These are phyloP conservation scores for Ophthalmolycus amberensis DNA, from an alignment of 2,113 vertebrate genomes.

Conservation along the genomic window DNA sequence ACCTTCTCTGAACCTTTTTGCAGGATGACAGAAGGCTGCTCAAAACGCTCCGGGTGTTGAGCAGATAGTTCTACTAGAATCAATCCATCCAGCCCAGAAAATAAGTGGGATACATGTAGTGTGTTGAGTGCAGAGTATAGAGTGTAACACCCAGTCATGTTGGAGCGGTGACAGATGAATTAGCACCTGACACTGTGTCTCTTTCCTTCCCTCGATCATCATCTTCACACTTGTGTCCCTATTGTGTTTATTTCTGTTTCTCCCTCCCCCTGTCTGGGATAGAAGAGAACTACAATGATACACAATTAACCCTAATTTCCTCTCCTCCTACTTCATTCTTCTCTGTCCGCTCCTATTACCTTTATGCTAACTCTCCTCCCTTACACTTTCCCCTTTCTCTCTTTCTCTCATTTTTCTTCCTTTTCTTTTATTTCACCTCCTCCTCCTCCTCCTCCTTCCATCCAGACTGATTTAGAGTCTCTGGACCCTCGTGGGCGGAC, in stretches of 20 bases:
- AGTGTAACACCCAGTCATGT: slow-evolving; percentile 13
- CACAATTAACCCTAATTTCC: slow-evolving; percentile 30
- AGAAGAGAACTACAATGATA: slow-evolving; percentile 1
- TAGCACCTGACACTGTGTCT: slow-evolving; percentile 45
- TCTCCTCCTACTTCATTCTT: neutral
- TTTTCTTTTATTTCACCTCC: too few relatives aligned
- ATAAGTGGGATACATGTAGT: slow-evolving; percentile 4
- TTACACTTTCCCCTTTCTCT: neutral
- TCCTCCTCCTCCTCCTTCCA: neutral
- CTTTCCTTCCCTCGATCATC: slow-evolving; percentile 17
- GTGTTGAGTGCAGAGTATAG: too few relatives aligned
- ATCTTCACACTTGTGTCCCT: slow-evolving; percentile 14
- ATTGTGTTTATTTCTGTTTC: slow-evolving; percentile 16
- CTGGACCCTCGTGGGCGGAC: slow-evolving; percentile 95
- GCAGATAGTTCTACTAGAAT: neutral
- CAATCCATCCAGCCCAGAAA: neutral
- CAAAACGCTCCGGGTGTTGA: neutral
- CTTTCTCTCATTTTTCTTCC: neutral
- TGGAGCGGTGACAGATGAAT: slow-evolving; percentile 48
- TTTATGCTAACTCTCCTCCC: slow-evolving; percentile 12
- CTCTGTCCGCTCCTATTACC: slow-evolving; percentile 61
- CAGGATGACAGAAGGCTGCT: neutral
- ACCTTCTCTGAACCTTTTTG: neutral
- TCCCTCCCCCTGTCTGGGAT: neutral
- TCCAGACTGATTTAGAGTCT: slow-evolving; percentile 90